A percentile compares a stretch with the other conserved stretches of the same genome.
phyloP scores from a whole-genome alignment of 92 coral and sea anemone genomes.

The Epizoanthus scotinus region DNA sequence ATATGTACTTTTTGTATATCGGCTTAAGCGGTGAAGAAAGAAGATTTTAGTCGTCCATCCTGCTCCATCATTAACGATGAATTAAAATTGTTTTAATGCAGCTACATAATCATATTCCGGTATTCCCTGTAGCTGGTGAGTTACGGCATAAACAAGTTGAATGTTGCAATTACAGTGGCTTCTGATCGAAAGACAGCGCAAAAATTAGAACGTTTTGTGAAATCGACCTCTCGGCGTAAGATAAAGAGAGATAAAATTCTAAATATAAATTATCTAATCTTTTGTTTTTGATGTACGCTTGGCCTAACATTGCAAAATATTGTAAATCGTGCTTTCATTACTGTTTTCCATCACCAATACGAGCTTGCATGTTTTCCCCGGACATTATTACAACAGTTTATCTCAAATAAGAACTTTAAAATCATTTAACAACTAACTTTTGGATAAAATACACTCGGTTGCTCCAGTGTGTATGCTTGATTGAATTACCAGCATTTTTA shows the following conservation, averaged over 20 bases:
- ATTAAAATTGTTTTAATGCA: constrained; percentile 4
- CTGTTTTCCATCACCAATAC: background rate
- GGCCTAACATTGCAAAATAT: background rate
- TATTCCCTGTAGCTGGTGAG: background rate
- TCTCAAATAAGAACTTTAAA: background rate
- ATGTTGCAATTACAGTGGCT: background rate
- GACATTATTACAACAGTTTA: background rate
- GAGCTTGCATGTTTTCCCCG: background rate
- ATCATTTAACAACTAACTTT: background rate
- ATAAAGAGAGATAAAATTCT: background rate
- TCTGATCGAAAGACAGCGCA: constrained; percentile 1
- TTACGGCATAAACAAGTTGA: background rate
- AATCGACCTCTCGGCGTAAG: background rate
- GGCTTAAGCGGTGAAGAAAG: constrained; percentile 4
- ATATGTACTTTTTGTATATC: background rate
- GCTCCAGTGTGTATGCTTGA: background rate
- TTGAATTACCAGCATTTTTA: background rate
- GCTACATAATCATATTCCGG: background rate
- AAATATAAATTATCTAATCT: background rate
- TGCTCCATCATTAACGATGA: constrained; percentile 4
- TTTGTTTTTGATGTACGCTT: constrained; percentile 3
- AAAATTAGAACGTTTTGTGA: background rate
- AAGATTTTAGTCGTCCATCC: background rate
- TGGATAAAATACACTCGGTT: background rate
- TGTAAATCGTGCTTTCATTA: too few species aligned